A percentile compares a stretch with the other conserved stretches of the same genome.
Conservation (phyloP, 2,888 invertebrate genomes). For the Keiferia lycopersicella region DNA sequence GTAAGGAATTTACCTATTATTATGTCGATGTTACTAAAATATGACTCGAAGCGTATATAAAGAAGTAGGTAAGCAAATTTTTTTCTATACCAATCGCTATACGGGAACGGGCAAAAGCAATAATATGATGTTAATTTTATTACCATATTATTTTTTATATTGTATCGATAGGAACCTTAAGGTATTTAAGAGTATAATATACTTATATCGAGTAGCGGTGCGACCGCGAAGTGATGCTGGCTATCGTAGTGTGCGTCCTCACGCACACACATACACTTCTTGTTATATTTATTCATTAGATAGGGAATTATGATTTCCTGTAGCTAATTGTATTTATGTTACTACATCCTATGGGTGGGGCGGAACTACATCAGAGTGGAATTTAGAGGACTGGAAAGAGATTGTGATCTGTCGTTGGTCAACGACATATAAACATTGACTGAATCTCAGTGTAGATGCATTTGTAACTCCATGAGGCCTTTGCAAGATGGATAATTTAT, state of each 20-base stretch:
- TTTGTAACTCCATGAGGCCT: slow-evolving; percentile 82
- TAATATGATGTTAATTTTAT: slow-evolving; percentile 82
- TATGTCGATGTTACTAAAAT: slow-evolving; percentile 65
- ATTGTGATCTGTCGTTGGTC: slow-evolving; percentile 81
- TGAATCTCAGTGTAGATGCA: slow-evolving; percentile 83
- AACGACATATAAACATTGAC: slow-evolving; percentile 82
- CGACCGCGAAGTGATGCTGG: slow-evolving; percentile 78
- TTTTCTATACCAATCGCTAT: slow-evolving; percentile 81
- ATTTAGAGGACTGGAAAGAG: slow-evolving; percentile 78
- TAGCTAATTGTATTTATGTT: slow-evolving; percentile 80
- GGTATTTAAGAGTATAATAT: slow-evolving; percentile 72
- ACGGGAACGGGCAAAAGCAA: slow-evolving; percentile 82
- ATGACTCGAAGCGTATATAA: slow-evolving; percentile 70
- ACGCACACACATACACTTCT: slow-evolving; percentile 49
- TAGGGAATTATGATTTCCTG: slow-evolving; percentile 80
- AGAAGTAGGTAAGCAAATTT: slow-evolving; percentile 74
- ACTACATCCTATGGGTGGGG: slow-evolving; percentile 75
- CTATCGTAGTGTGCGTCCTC: slow-evolving; percentile 59
- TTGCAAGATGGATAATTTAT: slow-evolving; percentile 80
- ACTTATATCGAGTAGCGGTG: slow-evolving; percentile 74
- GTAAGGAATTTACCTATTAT: slow-evolving; percentile 59
- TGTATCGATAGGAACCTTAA: slow-evolving; percentile 76
- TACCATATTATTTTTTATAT: slow-evolving; percentile 82
- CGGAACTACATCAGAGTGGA: slow-evolving; percentile 73
- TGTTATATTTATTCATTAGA: slow-evolving; percentile 80